Evolutionary conservation across 2,888 invertebrate species (phyloP).

Genomic region (Bembecia ichneumoniformis): DNA sequence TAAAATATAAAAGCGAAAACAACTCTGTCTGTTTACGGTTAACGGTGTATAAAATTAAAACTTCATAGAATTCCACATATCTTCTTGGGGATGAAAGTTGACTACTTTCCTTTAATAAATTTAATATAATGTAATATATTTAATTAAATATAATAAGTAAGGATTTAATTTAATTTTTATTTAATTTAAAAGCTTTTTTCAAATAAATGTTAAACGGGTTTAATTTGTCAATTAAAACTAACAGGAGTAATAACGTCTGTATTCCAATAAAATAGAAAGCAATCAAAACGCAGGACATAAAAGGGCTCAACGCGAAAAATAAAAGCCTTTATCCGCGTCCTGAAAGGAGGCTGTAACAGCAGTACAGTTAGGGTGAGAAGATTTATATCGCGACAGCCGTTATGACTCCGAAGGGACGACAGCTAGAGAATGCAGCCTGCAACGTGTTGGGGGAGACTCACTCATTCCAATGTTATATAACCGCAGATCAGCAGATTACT

Average conservation of each 20-base stretch:
- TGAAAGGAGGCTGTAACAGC: slow-evolving; percentile 54
- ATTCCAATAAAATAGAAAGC: slow-evolving; percentile 42
- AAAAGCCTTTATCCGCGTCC: slow-evolving; percentile 58
- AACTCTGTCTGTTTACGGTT: no score
- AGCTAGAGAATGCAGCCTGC: slow-evolving; percentile 50
- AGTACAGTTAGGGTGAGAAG: slow-evolving; percentile 50
- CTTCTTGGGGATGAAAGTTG: no score
- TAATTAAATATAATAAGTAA: no score
- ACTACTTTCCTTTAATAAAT: no score
- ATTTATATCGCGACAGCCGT: slow-evolving; percentile 67
- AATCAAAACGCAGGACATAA: slow-evolving; percentile 51
- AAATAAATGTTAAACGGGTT: no score
- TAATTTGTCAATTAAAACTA: not conserved
- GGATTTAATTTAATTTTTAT: no score
- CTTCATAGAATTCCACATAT: no score
- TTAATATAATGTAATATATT: no score
- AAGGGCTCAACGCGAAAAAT: slow-evolving; percentile 58
- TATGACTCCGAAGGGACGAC: slow-evolving; percentile 61
- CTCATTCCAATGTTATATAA: slow-evolving; percentile 39
- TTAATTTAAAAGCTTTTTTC: no score
- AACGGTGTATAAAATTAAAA: no score
- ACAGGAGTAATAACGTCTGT: slow-evolving; percentile 20
- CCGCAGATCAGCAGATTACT: slow-evolving; percentile 51
- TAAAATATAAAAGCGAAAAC: no score
- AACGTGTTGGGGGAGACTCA: slow-evolving; percentile 21